Base-by-base conservation (phyloP, 2,888 invertebrate species). In the Listrodromus nycthemerus region DNA sequence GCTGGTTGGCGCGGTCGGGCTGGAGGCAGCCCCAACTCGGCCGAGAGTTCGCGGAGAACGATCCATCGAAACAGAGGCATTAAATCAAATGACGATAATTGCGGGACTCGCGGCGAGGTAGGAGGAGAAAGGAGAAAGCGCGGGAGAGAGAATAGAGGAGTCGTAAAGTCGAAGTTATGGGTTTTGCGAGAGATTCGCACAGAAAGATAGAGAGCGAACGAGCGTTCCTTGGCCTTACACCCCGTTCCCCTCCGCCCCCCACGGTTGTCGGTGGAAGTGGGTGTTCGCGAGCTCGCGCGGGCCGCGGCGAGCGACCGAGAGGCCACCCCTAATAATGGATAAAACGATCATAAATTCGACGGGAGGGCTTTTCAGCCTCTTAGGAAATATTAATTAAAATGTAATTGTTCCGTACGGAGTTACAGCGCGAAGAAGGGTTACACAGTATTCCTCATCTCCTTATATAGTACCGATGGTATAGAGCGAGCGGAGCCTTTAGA, bases 311-410 rank as follows among this genome's bases (percentile, higher is more conserved):
- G 66, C 83, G 58, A 77, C 77, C 80, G 79, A 76, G 80, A 66
- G 70, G 82, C 89, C 86, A 88, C 87, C 90, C 89, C 91, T 92
- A 93, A 93, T 93, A 93, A 93, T 93, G 93, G 93, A 92, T 93
- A 93, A 93, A 93, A 93, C 93, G 93, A 93, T 93, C 93, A 92
- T 93, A 93, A 93, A 93, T 93, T 93, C 93, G 93, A 90, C 89
- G 91, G 89, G 90, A 89, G 88, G 91, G 91, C 92, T 74, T 92
- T 90, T 91, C 91, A 91, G 91, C 89, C 92, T 92, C 92, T 92
- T 90, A 92, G 92, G 92, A 93, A 93, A 93, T 93, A 93, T 93
- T 93, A 93, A 93, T 93, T 93, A 93, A 93, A 93, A 93, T 93
- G 92, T 93, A 93, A 93, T 93, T 93, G 93, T 93, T 92, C 91